Base-by-base conservation (phyloP, 1,140 invertebrate genomes). In the Schmidtea mediterranea region DNA sequence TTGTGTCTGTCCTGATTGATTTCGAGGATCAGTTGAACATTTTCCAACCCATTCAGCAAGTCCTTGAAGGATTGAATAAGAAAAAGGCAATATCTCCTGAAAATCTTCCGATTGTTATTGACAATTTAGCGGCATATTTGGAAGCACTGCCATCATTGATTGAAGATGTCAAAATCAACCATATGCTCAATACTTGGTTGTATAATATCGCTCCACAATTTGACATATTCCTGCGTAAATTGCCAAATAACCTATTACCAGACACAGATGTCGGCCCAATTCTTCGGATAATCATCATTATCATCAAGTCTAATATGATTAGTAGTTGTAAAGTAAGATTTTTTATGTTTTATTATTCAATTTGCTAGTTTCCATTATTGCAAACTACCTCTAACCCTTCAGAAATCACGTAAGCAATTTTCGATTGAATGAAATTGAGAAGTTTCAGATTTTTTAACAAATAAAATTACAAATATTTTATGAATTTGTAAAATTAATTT, bases 11-110 rank as follows among this genome's bases (percentile, higher is more conserved):
- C 0, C 68, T 98, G 51, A 72, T 80, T n/a, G 89, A 98, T 66
- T 98, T 97, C 67, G 79, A 79, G 59, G 90, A 97, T 62, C 54
- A 45, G 6, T 62, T 97, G 37, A 92, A 84, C 64, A 82, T 84
- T 5, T 78, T 87, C 49, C 81, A 83, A 32, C 84, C 87, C 12
- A 69, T 95, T 45, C 82, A 89, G 58, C 67, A 83, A 52, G 66
- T 95, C 9, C 71, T 94, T 38, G 86, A 95, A 66, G 80, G 78
- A 66, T 57, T 92, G 36, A 89, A 86, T 65, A 76, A 76, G 0
- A 80, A 79, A 61, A 90, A 90, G 66, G 76, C 75, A 1, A 58
- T 92, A 41, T 76, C 81, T 2, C 66, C 74, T 21, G 82, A 86
- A 51, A 71, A 73, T 37, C 58, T 65, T 22, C 57, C 57, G 46